A percentile compares a stretch with the other conserved stretches of the same genome.
Evolutionary conservation across 2,888 invertebrate species (phyloP).

Genomic region (Volucella inanis): DNA sequence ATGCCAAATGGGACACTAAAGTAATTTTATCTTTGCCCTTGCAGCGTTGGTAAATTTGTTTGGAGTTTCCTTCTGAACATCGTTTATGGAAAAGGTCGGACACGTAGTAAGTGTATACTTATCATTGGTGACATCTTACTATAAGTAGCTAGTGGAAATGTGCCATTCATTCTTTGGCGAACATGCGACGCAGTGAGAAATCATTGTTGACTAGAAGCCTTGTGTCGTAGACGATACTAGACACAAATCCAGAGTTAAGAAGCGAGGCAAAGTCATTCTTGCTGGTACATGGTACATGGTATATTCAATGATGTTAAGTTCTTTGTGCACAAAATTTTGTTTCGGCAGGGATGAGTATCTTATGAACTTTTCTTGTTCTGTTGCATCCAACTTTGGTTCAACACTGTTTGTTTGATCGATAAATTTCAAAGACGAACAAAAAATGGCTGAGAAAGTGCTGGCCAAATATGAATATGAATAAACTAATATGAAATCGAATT

Average conservation of each 20-base stretch:
- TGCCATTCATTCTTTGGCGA: conserved; percentile 91
- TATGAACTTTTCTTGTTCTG: conserved; percentile 43
- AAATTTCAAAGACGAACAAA: conserved; percentile 98
- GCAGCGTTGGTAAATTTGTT: conserved; percentile 88
- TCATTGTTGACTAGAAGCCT: conserved; percentile 86
- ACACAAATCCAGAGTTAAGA: conserved; percentile 94
- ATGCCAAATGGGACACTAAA: conserved; percentile 85
- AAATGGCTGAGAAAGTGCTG: conserved; percentile 87
- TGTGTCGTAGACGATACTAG: conserved; percentile 92
- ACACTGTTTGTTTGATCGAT: conserved; percentile 93
- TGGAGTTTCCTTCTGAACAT: conserved; percentile 84
- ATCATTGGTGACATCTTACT: conserved; percentile 89
- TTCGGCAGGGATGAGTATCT: conserved; percentile 94
- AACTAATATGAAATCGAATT: conserved; percentile 92
- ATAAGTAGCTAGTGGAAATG: conserved; percentile 90
- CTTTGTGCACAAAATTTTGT: conserved; percentile 99
- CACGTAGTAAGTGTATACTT: conserved; percentile 87
- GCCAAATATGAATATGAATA: conserved; percentile 88
- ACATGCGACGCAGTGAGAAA: conserved; percentile 94
- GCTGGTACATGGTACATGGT: conserved; percentile 94
- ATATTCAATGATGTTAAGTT: conserved; percentile 99
- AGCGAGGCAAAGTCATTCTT: conserved; percentile 93
- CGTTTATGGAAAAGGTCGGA: conserved; percentile 89
- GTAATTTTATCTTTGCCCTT: conserved; percentile 80
- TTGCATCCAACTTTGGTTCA: conserved; percentile 85